Percentiles rank a stretch among this genome's conserved stretches.
phyloP scores from a whole-genome alignment of 2,797 vertebrate genomes.

The Sebastes diaconus region DNA sequence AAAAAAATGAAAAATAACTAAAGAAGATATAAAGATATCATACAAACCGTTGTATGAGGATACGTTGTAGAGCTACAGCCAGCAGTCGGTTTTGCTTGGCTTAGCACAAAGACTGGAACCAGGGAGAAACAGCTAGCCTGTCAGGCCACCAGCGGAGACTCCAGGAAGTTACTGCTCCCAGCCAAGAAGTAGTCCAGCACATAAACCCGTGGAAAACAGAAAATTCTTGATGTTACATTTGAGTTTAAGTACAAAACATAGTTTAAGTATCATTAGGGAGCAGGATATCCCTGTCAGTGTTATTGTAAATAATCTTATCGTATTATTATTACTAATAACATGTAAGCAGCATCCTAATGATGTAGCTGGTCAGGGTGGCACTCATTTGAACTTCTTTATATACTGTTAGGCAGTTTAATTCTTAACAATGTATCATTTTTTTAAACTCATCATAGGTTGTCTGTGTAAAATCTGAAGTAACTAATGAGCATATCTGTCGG shows the following conservation, averaged over 20 bases:
- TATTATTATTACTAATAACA: not conserved
- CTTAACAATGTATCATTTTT: not conserved
- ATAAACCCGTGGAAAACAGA: not conserved
- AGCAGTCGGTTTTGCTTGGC: not conserved
- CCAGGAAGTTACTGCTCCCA: not conserved
- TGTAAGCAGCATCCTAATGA: not conserved
- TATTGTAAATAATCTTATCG: not conserved
- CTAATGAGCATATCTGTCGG: not conserved
- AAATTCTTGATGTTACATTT: not conserved
- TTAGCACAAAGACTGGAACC: not conserved
- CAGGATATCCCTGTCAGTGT: too few species aligned
- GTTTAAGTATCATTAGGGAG: not conserved
- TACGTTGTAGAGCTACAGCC: not conserved
- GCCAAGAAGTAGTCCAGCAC: not conserved
- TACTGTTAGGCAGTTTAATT: not conserved
- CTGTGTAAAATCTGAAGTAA: not conserved
- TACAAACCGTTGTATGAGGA: too few species aligned
- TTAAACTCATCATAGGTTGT: too few species aligned
- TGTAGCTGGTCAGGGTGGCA: too few species aligned
- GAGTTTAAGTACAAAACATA: not conserved
- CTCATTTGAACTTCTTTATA: accelerated
- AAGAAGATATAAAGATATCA: too few species aligned
- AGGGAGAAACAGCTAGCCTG: not conserved
- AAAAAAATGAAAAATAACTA: too few species aligned
- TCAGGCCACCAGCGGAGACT: not conserved